A percentile compares a stretch with the other conserved stretches of the same genome.
Conservation (phyloP, 2,113 vertebrate species). For the Pseudopodoces humilis region DNA sequence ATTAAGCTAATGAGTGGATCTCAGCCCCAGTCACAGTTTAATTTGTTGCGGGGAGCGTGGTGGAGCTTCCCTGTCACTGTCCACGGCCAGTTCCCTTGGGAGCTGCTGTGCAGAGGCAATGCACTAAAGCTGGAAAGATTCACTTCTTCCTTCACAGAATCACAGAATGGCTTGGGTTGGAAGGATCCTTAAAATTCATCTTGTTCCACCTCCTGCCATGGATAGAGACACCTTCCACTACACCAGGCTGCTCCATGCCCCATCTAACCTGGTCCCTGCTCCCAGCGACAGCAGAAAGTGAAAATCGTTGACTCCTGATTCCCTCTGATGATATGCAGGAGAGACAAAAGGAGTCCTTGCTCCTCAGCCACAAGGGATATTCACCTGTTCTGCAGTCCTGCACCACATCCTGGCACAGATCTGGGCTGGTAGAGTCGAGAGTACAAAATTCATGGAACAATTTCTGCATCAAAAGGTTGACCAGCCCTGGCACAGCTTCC, state of each 20-base stretch:
- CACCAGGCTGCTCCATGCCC: not conserved
- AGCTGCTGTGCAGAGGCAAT: not conserved
- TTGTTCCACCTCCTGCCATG: not conserved
- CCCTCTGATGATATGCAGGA: not conserved
- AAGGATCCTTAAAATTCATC: not conserved
- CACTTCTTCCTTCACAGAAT: not conserved
- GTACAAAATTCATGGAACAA: not conserved
- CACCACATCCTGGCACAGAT: not conserved
- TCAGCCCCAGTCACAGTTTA: not conserved
- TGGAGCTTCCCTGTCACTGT: not conserved
- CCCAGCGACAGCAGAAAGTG: not conserved
- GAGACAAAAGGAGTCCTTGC: not conserved
- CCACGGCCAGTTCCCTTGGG: rapidly evolving
- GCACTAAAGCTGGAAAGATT: not conserved
- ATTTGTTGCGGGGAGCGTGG: not conserved
- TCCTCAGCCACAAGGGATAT: not conserved
- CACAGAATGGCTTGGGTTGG: not conserved
- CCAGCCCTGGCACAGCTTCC: not conserved
- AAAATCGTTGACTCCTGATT: not conserved
- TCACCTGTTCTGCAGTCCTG: not conserved
- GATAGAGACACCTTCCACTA: not conserved
- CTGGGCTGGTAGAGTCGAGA: rapidly evolving
- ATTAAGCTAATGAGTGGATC: not conserved
- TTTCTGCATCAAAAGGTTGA: not conserved
- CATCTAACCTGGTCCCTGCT: not conserved